phyloP scores from a whole-genome alignment of 2,113 vertebrate genomes.

The Hypocryptadius cinnamomeus region DNA sequence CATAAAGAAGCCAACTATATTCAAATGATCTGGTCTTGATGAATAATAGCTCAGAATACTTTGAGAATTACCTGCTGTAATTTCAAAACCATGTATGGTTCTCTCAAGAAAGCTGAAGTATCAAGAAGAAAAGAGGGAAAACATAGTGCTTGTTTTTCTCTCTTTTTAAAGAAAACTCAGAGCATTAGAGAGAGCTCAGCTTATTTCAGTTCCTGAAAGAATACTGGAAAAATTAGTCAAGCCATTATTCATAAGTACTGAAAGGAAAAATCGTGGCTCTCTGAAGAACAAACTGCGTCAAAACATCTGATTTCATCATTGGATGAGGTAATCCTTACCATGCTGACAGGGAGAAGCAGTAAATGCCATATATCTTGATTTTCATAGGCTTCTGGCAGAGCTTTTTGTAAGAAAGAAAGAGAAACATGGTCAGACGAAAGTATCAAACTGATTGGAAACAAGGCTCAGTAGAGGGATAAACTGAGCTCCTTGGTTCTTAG shows the following conservation, averaged over 20 bases:
- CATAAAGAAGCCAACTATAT: neutral
- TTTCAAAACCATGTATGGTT: neutral
- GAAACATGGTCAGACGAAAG: neutral
- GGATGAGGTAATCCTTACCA: slow-evolving; percentile 16
- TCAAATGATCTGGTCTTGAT: neutral
- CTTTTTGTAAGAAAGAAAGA: neutral
- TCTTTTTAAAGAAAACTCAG: neutral
- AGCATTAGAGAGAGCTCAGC: neutral
- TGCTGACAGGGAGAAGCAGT: neutral
- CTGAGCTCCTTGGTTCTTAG: neutral
- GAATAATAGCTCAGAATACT: neutral
- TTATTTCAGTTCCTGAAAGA: slow-evolving; percentile 22
- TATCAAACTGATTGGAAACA: neutral
- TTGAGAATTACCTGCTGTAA: neutral
- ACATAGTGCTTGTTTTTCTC: neutral
- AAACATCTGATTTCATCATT: slow-evolving; percentile 9
- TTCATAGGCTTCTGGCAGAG: neutral
- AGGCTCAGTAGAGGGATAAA: neutral
- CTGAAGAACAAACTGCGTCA: neutral
- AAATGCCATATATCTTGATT: neutral
- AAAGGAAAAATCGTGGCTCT: neutral
- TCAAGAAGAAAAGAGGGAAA: neutral
- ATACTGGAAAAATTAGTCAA: slow-evolving; percentile 19
- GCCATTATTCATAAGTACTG: neutral
- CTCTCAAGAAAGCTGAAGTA: neutral